Conservation (phyloP, 2,888 invertebrate genomes). For the Hypselothyrea guttata region DNA sequence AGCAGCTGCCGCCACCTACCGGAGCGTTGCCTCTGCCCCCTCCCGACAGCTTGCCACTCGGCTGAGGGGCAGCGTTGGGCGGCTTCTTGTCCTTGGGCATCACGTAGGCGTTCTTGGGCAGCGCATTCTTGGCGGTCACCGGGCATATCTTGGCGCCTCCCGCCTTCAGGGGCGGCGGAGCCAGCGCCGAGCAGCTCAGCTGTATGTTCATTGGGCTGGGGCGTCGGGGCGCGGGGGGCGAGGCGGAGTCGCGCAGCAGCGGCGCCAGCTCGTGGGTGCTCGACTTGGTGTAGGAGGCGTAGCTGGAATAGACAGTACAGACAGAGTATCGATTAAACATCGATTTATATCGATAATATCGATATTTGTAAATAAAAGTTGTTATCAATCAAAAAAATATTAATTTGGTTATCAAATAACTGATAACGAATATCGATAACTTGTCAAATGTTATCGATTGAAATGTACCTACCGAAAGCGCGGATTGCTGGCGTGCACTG, state of each 20-base stretch:
- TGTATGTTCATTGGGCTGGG: slow-evolving; percentile 79
- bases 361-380: no score
- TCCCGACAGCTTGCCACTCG: slow-evolving; percentile 26
- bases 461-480: slow-evolving; percentile 75
- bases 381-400: no score
- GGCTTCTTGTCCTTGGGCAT: slow-evolving; percentile 75
- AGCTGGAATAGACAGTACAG: no score
- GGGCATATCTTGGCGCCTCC: slow-evolving; percentile 81
- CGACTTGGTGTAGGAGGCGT: slow-evolving; percentile 81
- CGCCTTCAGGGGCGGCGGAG: slow-evolving; percentile 75
- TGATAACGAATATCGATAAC: no score
- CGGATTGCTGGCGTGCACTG: slow-evolving; percentile 82
- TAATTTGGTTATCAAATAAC: no score
- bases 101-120: slow-evolving; percentile 79
- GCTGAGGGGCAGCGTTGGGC: slow-evolving; percentile 10
- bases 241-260: slow-evolving; percentile 76
- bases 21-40: slow-evolving; percentile 21
- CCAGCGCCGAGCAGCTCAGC: no score
- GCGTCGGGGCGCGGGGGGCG: slow-evolving; percentile 79
- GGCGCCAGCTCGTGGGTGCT: slow-evolving; percentile 77
- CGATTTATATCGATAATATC: no score
- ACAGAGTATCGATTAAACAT: no score
- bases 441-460: no score
- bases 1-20: slow-evolving; percentile 15
- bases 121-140: slow-evolving; percentile 74